Evolutionary conservation across 23 tunicate species (phyloP), one percentile per base, ranked within the genome.

Genomic region (Ascidia mentula): DNA sequence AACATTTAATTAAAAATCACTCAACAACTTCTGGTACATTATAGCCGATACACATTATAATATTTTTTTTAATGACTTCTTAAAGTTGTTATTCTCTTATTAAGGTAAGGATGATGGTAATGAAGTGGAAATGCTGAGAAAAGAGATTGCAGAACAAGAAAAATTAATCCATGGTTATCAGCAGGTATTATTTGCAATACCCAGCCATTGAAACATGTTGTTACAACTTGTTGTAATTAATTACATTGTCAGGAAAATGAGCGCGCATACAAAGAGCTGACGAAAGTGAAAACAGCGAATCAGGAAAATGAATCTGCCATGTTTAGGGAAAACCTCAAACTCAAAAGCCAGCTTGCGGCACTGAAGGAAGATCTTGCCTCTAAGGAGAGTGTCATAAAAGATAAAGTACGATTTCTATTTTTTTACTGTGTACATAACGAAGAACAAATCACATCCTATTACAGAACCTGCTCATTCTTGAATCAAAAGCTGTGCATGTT

Each of bases 161-260:
- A 38, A 79, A 9, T 37, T 83, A 0, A n/a, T 83, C 33, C 37
- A 45, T 39, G 87, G 87, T 37, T 83, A 75, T 46, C 87, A 83
- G 38, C 87, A 83, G 81, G 87, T 83, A 0, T n/a, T n/a, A n/a
- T n/a, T n/a, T n/a, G n/a, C n/a, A n/a, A n/a, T n/a, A n/a, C n/a
- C n/a, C n/a, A n/a, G n/a, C n/a, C n/a, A n/a, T n/a, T n/a, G n/a
- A n/a, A n/a, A n/a, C n/a, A n/a, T n/a, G n/a, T n/a, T n/a, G n/a
- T 53, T 5, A 3, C 13, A 5, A 9, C 65, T 53, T 53, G 13
- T 28, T 5, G 65, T 53, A 20, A 42, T 9, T 42, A 42, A n/a
- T n/a, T n/a, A n/a, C n/a, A n/a, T n/a, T n/a, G 39, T 0, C 26
- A 84, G 78, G 95, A 89, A 84, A 89, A 89, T 61, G 95, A 89